Evolutionary conservation across 1,140 invertebrate genomes (phyloP).

Genomic region (Streblospio benedicti): DNA sequence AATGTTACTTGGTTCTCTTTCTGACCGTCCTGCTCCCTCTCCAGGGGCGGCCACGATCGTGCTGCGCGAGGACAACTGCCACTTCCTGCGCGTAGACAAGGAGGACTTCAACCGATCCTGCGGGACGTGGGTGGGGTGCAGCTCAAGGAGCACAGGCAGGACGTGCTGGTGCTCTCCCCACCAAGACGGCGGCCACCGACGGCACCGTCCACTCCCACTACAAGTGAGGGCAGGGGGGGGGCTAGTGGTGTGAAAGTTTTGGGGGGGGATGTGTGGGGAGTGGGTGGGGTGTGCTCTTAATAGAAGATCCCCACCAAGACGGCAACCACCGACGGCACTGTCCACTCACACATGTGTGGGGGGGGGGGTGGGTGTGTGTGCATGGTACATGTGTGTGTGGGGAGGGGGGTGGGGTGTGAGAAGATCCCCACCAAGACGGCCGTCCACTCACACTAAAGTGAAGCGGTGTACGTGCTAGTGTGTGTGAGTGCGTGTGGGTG

Average conservation of each 20-base stretch:
- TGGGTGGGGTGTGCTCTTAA: too few relatives aligned
- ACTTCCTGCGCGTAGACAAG: constrained; percentile 78
- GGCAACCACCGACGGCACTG: constrained; percentile 32
- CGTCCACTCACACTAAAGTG: too few relatives aligned
- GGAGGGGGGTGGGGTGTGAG: not conserved
- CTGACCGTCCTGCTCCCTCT: too few relatives aligned
- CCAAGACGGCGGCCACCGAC: constrained; percentile 32
- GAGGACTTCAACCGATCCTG: constrained; percentile 78
- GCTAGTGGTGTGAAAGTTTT: too few relatives aligned
- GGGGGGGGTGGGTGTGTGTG: constrained; percentile 18
- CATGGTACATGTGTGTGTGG: too few relatives aligned
- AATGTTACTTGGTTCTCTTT: too few relatives aligned
- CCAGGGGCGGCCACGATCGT: constrained; percentile 74
- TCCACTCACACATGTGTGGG: constrained; percentile 58
- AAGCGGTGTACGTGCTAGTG: too few relatives aligned
- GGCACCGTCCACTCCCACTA: constrained; percentile 52
- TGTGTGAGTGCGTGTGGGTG: too few relatives aligned
- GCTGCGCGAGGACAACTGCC: constrained; percentile 72
- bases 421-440: too few relatives aligned
- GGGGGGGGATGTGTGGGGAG: too few relatives aligned
- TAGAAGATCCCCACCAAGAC: constrained; percentile 59
- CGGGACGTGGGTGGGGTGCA: constrained; percentile 75
- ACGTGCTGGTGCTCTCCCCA: constrained; percentile 67
- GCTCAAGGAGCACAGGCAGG: constrained; percentile 76
- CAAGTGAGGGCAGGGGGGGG: too few relatives aligned